Evolutionary conservation across 2,113 vertebrate genomes (phyloP), one percentile per base, ranked within the genome.

Genomic region (Sceloporus tristichus): DNA sequence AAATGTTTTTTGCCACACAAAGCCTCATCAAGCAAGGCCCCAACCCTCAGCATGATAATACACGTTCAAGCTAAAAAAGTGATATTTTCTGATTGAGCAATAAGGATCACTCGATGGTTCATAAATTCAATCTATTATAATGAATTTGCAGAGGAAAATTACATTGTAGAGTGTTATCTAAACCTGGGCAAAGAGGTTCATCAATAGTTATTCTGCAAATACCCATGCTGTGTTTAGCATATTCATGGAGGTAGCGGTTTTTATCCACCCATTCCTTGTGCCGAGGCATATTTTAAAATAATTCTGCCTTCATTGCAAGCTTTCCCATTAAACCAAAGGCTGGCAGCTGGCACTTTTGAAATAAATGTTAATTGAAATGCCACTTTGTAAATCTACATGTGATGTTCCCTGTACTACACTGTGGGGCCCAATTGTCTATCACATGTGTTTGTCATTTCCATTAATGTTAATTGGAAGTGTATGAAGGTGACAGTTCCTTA

Each of bases 101-200:
- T 82, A 91, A 1, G 27, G 1, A 84, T 87, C 34, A 88, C 53
- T 70, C 10, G 9, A 38, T 90, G 25, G 79, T 86, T 94, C 93
- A 92, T 87, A 91, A 93, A 92, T 92, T 84, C 90, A 87, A 86
- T 94, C 19, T 92, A 78, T 85, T 94, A 23, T 92, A 87, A 91
- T 94, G 80, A 94, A 66, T 89, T 94, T 91, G 87, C 42, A 10
- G 34, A 93, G 48, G 65, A 90, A 89, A 90, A 94, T 74, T 90
- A 89, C 83, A 29, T 79, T 91, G 48, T 83, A 89, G 92, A 85
- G 83, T 92, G 70, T 90, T 93, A 87, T 84, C 66, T 89, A 95
- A 91, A 91, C 70, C 70, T 93, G 79, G 53, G 42, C 25, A 75
- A 92, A 90, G 80, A 87, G 5, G 54, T 89, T 94, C 76, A 92